Percentiles rank a stretch among this genome's conserved stretches.
phyloP scores from a whole-genome alignment of 2,113 vertebrate genomes.

The Cygnus buccinator region DNA sequence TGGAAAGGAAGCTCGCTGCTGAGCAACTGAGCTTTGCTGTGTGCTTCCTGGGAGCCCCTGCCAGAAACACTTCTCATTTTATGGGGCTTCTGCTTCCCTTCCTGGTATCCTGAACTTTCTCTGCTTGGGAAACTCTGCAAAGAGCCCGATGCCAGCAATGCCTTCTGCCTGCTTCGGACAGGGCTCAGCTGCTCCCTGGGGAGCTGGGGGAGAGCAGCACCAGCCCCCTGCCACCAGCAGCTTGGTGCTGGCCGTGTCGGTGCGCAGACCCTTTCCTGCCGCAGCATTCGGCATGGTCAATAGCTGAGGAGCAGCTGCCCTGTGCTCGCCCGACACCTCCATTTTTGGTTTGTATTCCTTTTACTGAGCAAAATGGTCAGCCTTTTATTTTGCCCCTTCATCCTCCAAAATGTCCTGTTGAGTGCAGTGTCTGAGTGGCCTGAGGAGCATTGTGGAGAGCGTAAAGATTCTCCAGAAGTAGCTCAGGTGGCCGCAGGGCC shows the following conservation, averaged over 20 bases:
- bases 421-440: neutral
- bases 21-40: neutral
- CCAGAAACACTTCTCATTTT: neutral
- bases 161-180: neutral
- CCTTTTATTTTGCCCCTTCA: neutral
- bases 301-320: neutral
- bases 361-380: neutral
- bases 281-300: neutral
- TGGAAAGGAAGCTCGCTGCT: neutral
- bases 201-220: neutral
- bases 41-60: neutral
- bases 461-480: neutral
- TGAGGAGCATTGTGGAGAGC: neutral
- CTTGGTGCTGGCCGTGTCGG: rapidly evolving
- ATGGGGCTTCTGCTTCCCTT: neutral
- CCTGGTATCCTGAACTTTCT: neutral
- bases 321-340: neutral
- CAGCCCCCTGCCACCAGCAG: neutral
- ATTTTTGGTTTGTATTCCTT: neutral
- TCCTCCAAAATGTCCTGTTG: neutral
- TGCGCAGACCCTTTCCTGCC: neutral
- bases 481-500: rapidly evolving
- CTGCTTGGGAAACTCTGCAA: neutral
- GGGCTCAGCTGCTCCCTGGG: neutral
- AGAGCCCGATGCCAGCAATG: neutral